phyloP scores from a whole-genome alignment of 2,797 vertebrate species.

The Acanthurus tractus region DNA sequence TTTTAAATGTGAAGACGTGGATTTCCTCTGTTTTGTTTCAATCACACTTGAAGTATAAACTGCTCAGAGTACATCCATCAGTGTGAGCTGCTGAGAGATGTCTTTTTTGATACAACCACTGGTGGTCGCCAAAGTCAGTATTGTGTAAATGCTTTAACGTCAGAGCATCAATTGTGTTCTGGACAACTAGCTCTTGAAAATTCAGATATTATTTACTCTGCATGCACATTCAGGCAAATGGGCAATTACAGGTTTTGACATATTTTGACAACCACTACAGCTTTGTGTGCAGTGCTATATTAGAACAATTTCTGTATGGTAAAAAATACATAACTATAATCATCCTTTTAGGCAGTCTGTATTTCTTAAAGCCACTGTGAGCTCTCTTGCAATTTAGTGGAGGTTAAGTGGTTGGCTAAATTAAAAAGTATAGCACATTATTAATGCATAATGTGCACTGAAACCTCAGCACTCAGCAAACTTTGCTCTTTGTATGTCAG shows the following conservation, averaged over 20 bases:
- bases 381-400: background rate
- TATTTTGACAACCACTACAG: too few relatives aligned
- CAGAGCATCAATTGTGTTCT: background rate
- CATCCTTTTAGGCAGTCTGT: background rate
- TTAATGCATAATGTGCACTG: background rate
- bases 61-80: background rate
- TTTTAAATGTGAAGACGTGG: too few relatives aligned
- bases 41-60: background rate
- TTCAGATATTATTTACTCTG: background rate
- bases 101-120: background rate
- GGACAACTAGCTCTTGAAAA: background rate
- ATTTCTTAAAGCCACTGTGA: background rate
- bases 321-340: background rate
- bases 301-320: background rate
- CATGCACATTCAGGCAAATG: background rate
- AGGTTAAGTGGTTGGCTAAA: background rate
- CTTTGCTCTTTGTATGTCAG: slow-evolving; percentile 73
- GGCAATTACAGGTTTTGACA: background rate
- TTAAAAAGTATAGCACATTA: background rate
- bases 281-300: too few relatives aligned
- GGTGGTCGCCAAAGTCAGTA: background rate
- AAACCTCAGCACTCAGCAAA: background rate
- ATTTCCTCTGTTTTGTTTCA: too few relatives aligned
- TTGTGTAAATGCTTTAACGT: background rate
- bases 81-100: background rate